Percentiles rank a stretch among this genome's conserved stretches.
Evolutionary conservation across 2,113 vertebrate species (phyloP).

Genomic region (Bujurquina vittata): DNA sequence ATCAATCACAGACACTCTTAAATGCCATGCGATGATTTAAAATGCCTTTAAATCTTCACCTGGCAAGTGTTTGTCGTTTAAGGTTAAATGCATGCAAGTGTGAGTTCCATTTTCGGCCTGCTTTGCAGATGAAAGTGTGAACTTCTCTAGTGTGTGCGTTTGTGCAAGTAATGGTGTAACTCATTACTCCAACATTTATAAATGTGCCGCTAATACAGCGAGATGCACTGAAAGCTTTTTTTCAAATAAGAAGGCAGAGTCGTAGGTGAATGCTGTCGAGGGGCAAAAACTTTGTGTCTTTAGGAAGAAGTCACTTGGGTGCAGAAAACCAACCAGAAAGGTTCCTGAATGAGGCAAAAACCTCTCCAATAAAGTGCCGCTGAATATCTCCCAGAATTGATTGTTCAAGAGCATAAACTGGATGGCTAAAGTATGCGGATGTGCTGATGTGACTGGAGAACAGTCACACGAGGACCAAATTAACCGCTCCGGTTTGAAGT

Average conservation of each 20-base stretch:
- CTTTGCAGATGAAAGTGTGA: constrained; percentile 23
- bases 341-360: neutral
- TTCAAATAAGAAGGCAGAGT: neutral
- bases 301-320: neutral
- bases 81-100: constrained; percentile 4
- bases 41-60: too few species aligned
- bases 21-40: neutral
- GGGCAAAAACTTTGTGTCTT: neutral
- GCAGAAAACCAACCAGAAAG: neutral
- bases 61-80: neutral
- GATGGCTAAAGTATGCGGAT: neutral
- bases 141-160: neutral
- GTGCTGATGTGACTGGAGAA: neutral
- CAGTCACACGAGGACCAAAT: neutral
- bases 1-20: neutral
- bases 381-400: neutral
- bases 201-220: neutral
- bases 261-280: neutral
- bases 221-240: neutral
- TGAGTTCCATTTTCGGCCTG: constrained; percentile 14
- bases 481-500: neutral
- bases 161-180: neutral
- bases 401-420: neutral
- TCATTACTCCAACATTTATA: constrained; percentile 14
- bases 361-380: neutral